Evolutionary conservation across 2,113 vertebrate genomes (phyloP).

Genomic region (Acrocephalus arundinaceus): DNA sequence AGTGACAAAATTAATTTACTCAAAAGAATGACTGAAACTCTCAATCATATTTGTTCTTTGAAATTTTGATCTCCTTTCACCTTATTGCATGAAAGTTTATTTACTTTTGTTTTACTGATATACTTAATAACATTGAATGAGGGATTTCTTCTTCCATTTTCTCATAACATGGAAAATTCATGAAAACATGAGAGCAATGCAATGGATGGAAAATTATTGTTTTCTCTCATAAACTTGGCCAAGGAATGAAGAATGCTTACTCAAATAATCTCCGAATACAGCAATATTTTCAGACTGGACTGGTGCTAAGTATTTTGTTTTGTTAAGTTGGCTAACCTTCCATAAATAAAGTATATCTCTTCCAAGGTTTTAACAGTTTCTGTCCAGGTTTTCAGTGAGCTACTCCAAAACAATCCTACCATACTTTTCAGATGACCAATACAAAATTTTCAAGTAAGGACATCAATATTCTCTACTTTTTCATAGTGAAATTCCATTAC

Average conservation of each 20-base stretch:
- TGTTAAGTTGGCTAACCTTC: background rate
- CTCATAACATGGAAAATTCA: slow-evolving; percentile 9
- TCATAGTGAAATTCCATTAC: background rate
- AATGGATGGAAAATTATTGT: slow-evolving; percentile 10
- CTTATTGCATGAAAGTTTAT: background rate
- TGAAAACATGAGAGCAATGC: background rate
- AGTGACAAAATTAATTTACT: background rate
- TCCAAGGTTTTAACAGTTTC: slow-evolving; percentile 11
- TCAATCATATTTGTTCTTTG: background rate
- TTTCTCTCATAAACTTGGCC: background rate
- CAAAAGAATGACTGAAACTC: background rate
- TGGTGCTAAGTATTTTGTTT: slow-evolving; percentile 17
- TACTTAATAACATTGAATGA: background rate
- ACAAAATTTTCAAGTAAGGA: background rate
- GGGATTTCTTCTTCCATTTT: slow-evolving; percentile 1
- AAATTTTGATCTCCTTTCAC: background rate
- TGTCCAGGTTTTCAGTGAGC: background rate
- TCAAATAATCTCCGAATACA: background rate
- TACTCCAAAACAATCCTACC: background rate
- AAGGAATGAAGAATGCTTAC: background rate
- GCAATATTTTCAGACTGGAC: slow-evolving; percentile 10
- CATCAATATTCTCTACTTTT: background rate
- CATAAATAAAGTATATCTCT: background rate
- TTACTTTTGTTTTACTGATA: background rate
- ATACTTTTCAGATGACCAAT: background rate